phyloP scores from a whole-genome alignment of 2,797 vertebrate species.

The Podarcis siculus region DNA sequence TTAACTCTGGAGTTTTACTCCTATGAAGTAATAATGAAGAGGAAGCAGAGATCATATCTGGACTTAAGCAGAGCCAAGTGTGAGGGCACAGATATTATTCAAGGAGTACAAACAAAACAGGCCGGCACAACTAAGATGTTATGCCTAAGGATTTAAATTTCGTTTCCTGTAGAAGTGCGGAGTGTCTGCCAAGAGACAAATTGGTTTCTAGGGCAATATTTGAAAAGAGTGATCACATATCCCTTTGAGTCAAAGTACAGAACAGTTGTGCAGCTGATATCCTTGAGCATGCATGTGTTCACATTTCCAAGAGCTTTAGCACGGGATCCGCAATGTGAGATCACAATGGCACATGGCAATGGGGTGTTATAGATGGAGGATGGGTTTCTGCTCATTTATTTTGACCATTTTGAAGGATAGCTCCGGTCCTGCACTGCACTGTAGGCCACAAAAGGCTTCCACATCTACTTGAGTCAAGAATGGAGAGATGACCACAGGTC shows the following conservation, averaged over 20 bases:
- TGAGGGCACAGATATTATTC: slow-evolving; percentile 73
- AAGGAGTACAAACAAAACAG: slow-evolving; percentile 73
- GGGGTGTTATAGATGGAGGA: not conserved
- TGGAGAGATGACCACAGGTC: not conserved
- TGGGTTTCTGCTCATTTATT: not conserved
- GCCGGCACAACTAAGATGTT: slow-evolving; percentile 71
- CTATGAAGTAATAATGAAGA: slow-evolving; percentile 73
- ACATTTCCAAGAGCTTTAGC: not conserved
- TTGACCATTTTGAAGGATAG: not conserved
- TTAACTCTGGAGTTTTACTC: slow-evolving; percentile 65
- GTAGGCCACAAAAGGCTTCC: not conserved
- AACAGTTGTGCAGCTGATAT: slow-evolving; percentile 38
- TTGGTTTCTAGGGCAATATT: slow-evolving; percentile 73
- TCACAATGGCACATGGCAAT: not conserved
- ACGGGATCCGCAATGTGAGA: not conserved
- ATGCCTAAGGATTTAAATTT: slow-evolving; percentile 76
- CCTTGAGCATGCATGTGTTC: not conserved
- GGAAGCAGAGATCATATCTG: slow-evolving; percentile 73
- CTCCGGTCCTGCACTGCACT: not conserved
- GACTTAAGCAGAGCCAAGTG: slow-evolving; percentile 72
- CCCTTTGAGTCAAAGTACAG: slow-evolving; percentile 43
- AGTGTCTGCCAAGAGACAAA: slow-evolving; percentile 71
- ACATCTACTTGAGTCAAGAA: too few relatives aligned
- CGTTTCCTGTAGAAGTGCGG: slow-evolving; percentile 69
- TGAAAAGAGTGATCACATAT: slow-evolving; percentile 66